phyloP scores from a whole-genome alignment of 2,888 invertebrate species.

The Aethes cnicana region DNA sequence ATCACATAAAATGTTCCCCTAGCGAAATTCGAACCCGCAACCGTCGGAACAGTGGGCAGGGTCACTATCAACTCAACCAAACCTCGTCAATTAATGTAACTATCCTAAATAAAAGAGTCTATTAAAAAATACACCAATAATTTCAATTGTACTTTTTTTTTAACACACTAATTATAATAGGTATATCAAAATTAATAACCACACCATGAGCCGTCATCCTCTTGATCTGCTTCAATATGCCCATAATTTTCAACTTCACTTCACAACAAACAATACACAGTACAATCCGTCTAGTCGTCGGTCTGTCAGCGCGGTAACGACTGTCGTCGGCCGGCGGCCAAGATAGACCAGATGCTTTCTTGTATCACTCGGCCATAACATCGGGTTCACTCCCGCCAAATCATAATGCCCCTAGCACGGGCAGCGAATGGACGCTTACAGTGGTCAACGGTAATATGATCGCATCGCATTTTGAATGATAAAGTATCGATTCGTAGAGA shows the following conservation, averaged over 20 bases:
- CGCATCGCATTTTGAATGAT: no score
- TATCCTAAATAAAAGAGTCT: not conserved
- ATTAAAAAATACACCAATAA: not conserved
- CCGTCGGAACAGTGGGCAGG: no score
- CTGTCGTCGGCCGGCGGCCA: conserved; percentile 51
- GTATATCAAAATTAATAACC: conserved; percentile 41
- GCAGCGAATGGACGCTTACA: not conserved
- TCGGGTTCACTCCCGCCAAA: conserved; percentile 62
- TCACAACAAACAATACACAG: conserved; percentile 34
- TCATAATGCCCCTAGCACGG: conserved; percentile 3
- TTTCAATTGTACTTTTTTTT: not conserved
- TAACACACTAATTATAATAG: conserved; percentile 1
- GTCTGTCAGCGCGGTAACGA: conserved; percentile 46
- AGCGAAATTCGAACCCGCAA: no score
- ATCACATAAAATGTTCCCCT: no score
- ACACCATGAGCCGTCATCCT: conserved; percentile 64
- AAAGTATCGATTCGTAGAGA: no score
- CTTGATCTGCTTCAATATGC: conserved; percentile 74
- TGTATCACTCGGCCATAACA: conserved; percentile 41
- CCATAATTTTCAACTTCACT: conserved; percentile 56
- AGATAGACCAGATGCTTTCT: conserved; percentile 58
- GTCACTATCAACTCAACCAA: no score
- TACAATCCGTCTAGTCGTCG: conserved; percentile 35
- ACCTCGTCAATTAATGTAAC: no score
- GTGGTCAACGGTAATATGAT: not conserved